Percentiles rank a stretch among this genome's conserved stretches.
These are phyloP conservation scores for Sebastes goodei DNA, from an alignment of 2,797 vertebrate species.

Conservation along the genomic window DNA sequence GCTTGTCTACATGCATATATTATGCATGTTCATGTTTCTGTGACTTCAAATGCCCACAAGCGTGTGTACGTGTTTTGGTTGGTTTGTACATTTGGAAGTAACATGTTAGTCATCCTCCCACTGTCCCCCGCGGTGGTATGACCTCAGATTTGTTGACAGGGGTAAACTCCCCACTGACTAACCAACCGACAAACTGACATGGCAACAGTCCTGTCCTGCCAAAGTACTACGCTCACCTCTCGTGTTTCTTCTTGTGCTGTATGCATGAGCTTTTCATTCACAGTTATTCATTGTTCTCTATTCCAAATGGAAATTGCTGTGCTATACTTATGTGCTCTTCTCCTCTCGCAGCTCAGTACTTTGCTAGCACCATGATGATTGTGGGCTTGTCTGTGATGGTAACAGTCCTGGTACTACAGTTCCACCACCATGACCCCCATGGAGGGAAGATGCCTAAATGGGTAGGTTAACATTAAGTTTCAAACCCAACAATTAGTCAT, in stretches of 20 bases:
- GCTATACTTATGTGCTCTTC: not conserved
- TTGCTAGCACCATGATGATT: constrained; percentile 94
- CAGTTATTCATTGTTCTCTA: not conserved
- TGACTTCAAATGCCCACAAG: not conserved
- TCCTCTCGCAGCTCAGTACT: constrained; percentile 88
- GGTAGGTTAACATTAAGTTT: constrained; percentile 77
- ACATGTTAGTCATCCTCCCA: constrained; percentile 13
- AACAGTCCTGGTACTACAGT: constrained; percentile 91
- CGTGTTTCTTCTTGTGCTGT: not conserved
- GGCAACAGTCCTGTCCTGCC: not conserved
- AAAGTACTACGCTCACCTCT: not conserved
- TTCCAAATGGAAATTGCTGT: not conserved
- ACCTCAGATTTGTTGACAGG: constrained; percentile 22
- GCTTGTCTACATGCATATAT: not conserved
- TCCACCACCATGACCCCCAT: constrained; percentile 92
- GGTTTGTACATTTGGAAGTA: constrained; percentile 6
- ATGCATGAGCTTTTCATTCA: not conserved
- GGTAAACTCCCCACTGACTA: constrained; percentile 5
- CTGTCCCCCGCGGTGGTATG: not conserved
- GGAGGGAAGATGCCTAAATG: constrained; percentile 93
- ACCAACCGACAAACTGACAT: not conserved
- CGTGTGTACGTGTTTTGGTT: not conserved
- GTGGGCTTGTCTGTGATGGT: constrained; percentile 92
- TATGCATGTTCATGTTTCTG: not conserved
- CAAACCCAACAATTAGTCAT: not conserved